Conservation (phyloP, 1,140 invertebrate species). For the Maniola jurtina region DNA sequence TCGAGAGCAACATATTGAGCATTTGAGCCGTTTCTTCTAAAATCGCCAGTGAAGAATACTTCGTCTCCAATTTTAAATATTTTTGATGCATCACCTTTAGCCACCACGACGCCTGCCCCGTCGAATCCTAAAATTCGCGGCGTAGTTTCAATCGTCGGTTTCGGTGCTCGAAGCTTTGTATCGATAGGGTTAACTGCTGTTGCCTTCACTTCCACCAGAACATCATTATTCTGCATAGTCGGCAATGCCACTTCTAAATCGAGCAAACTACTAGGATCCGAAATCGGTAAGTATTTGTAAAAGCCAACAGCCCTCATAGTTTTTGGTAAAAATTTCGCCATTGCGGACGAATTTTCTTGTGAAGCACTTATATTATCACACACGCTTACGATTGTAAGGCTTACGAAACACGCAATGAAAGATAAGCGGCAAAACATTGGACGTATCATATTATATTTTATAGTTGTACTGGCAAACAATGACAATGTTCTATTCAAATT, state of each 20-base stretch:
- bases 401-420: neutral
- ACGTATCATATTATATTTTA: too few species aligned
- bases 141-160: conserved; percentile 44
- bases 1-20: conserved; percentile 62
- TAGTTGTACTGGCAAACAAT: neutral
- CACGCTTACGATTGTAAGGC: neutral
- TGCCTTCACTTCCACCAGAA: conserved; percentile 65
- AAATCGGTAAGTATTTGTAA: conserved; percentile 67
- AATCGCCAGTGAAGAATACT: conserved; percentile 62
- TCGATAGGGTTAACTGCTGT: conserved; percentile 66
- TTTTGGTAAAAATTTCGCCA: conserved; percentile 49
- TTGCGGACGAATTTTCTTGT: conserved; percentile 9
- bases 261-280: conserved; percentile 54
- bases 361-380: conserved; percentile 2
- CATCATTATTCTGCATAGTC: conserved; percentile 44
- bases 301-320: conserved; percentile 65
- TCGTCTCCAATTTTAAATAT: conserved; percentile 57
- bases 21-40: conserved; percentile 59
- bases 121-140: conserved; percentile 67
- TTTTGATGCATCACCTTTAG: conserved; percentile 49
- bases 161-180: conserved; percentile 59
- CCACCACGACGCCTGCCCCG: conserved; percentile 57
- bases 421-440: conserved; percentile 4
- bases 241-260: conserved; percentile 60
- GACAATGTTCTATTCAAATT: neutral